Evolutionary conservation across 2,797 vertebrate species (phyloP).

Genomic region (Emys orbicularis): DNA sequence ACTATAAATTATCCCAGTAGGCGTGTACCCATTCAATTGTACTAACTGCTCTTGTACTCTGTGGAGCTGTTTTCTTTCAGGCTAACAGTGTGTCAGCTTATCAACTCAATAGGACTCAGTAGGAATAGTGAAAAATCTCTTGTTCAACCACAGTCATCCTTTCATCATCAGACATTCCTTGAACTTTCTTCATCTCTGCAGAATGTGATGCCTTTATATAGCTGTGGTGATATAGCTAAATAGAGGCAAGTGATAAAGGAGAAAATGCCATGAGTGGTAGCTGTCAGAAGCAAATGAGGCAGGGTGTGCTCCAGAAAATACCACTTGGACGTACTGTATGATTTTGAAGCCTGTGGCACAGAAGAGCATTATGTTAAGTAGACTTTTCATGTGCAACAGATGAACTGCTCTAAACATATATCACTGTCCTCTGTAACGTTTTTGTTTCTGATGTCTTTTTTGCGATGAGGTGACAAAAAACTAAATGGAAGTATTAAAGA

Average conservation of each 20-base stretch:
- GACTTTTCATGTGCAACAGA: not conserved
- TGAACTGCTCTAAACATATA: not conserved
- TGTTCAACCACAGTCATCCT: not conserved
- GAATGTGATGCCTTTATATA: not conserved
- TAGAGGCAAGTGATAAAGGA: not conserved
- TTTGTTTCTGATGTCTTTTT: not conserved
- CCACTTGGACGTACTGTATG: not conserved
- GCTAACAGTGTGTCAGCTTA: not conserved
- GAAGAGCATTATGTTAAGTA: not conserved
- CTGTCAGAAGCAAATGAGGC: not conserved
- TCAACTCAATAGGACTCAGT: not conserved
- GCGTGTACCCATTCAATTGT: fast-evolving
- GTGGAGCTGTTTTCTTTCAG: not conserved
- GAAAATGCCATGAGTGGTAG: not conserved
- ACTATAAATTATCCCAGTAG: not conserved
- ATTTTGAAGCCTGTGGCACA: not conserved
- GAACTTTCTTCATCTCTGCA: not conserved
- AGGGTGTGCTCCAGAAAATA: not conserved
- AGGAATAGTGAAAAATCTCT: not conserved
- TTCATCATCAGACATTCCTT: not conserved
- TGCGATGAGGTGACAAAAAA: not conserved
- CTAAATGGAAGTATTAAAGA: too few relatives aligned
- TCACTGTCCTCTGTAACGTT: not conserved
- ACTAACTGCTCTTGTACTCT: not conserved
- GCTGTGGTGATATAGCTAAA: not conserved